Evolutionary conservation across 1,140 invertebrate species (phyloP), one percentile per base, ranked within the genome.

Genomic region (Wasmannia auropunctata): DNA sequence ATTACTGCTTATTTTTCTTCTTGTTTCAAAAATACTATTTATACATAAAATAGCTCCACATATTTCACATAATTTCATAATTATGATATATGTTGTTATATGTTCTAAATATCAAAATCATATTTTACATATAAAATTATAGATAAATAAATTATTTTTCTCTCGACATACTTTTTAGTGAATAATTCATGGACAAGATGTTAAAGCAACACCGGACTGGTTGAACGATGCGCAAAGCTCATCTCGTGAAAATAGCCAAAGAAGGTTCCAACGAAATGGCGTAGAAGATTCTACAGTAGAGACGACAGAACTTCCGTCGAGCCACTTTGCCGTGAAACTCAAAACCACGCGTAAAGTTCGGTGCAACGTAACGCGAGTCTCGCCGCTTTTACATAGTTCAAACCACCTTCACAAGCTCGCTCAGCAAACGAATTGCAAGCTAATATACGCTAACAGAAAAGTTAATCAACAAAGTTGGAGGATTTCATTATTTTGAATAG

Each of bases 371-470:
- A 72, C 49, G 37, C 40, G 25, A 63, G 40, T 56, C 65, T 43
- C 65, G 7, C 19, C 34, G 34, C 65, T 81, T 58, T 81, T 81
- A 62, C 49, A 81, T 72, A 70, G 79, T 81, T 81, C 25, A 56
- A 70, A 51, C 22, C 49, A n/a, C 19, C 31, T 79, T 60, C 76
- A 37, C 40, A 34, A 80, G 31, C 63, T 65, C 19, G 63, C 19
- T 16, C 19, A 51, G 43, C 8, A 37, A 58, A 37, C 65, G 37
- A 81, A 56, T 58, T 19, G 60, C 40, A 37, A 56, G 34, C 65
- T 81, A 70, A 72, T 81, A 81, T 81, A 70, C 79, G 49, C 65
- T 72, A 58, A 81, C 79, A 56, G 65, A 72, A 70, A 81, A 81
- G 51, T 81, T 81, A 81, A 70, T 58, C 77, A 81, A 70, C 25